Percentiles rank a stretch among this genome's conserved stretches.
Conservation (phyloP, 2,888 invertebrate genomes). For the Cecidostiba fungosa region DNA sequence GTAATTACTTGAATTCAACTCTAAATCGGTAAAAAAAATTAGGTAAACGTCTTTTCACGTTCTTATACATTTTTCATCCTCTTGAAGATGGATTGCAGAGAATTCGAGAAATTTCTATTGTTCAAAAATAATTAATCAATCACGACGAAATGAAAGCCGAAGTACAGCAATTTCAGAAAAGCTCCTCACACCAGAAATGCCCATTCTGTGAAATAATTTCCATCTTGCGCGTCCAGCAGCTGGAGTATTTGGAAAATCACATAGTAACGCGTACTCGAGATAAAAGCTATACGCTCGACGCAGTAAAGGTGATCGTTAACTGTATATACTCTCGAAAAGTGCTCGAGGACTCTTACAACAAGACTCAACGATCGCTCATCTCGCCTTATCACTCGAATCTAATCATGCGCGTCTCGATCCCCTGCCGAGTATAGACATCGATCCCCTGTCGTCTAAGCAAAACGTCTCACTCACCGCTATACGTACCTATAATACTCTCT, state of each 20-base stretch:
- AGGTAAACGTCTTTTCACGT: too few relatives aligned
- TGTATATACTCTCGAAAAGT: constrained; percentile 19
- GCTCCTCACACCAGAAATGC: neutral
- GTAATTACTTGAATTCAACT: too few relatives aligned
- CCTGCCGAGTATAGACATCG: neutral
- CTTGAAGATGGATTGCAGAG: too few relatives aligned
- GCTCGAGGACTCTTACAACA: constrained; percentile 9
- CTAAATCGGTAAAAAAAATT: too few relatives aligned
- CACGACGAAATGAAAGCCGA: neutral
- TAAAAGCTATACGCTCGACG: neutral
- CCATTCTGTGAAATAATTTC: neutral
- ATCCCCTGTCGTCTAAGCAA: neutral
- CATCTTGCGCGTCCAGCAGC: neutral
- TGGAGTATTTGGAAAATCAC: neutral
- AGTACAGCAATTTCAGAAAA: neutral
- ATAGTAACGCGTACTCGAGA: neutral
- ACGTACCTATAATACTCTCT: constrained; percentile 19
- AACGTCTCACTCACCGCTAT: constrained; percentile 1
- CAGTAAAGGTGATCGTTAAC: constrained; percentile 50
- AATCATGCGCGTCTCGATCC: constrained; percentile 39
- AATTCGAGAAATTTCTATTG: too few relatives aligned
- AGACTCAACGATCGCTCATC: constrained; percentile 53
- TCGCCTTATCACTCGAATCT: constrained; percentile 49
- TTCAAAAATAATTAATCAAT: neutral
- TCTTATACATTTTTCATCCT: too few relatives aligned